Conservation (phyloP, 2,797 vertebrate genomes). For the Monodelphis domestica region DNA sequence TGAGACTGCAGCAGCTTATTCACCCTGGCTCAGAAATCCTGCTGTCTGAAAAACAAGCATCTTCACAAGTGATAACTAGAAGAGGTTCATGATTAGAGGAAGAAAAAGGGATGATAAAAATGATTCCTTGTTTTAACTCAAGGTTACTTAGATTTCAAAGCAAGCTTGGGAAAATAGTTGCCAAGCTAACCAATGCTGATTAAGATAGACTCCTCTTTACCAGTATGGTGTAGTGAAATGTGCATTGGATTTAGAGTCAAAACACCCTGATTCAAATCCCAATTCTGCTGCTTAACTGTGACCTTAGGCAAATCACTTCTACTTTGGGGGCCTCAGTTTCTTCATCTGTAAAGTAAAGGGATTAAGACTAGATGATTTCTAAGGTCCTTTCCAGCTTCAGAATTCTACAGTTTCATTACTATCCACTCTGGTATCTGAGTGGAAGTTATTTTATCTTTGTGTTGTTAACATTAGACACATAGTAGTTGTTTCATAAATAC, state of each 20-base stretch:
- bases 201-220: neutral
- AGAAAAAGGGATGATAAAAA: neutral
- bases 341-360: neutral
- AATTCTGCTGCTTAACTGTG: neutral
- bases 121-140: neutral
- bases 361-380: neutral
- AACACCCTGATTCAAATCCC: neutral
- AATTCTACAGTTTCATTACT: neutral
- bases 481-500: no score
- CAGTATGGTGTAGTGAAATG: neutral
- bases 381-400: neutral
- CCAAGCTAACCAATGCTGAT: neutral
- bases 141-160: neutral
- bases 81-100: neutral
- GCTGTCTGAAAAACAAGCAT: slow-evolving; percentile 17
- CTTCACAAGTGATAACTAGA: neutral
- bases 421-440: neutral
- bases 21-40: slow-evolving; percentile 30
- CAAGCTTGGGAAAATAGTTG: neutral
- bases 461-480: neutral
- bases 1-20: neutral
- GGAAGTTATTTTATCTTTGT: neutral
- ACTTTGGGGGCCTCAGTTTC: neutral
- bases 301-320: neutral
- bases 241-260: neutral